A percentile compares a stretch with the other conserved stretches of the same genome.
Conservation (phyloP, 2,113 vertebrate species). For the Cichladusa arquata region DNA sequence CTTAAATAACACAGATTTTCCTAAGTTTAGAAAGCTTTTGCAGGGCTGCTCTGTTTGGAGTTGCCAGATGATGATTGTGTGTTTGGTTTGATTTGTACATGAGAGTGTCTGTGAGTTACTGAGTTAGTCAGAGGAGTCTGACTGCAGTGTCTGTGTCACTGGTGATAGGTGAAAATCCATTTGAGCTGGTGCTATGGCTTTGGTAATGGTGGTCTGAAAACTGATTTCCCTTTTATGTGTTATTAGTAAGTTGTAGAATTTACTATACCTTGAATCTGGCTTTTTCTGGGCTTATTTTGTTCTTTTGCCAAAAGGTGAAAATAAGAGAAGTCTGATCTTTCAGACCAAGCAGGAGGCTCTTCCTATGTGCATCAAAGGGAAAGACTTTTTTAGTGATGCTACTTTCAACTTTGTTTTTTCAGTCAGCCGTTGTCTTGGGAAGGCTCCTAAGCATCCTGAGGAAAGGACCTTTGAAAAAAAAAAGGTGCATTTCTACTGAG, state of each 20-base stretch:
- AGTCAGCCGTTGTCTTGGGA: not conserved
- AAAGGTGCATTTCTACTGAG: not conserved
- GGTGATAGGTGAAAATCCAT: not conserved
- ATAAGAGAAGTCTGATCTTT: not conserved
- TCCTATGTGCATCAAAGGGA: not conserved
- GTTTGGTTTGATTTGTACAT: not conserved
- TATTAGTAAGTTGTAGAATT: not conserved
- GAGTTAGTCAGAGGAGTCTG: not conserved
- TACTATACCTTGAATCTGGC: not conserved
- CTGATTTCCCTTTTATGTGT: not conserved
- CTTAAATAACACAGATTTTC: not conserved
- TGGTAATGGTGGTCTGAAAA: not conserved
- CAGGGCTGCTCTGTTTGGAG: not conserved
- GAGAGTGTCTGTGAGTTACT: not conserved
- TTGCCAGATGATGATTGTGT: not conserved
- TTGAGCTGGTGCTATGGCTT: not conserved
- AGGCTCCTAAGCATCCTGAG: not conserved
- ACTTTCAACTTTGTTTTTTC: not conserved
- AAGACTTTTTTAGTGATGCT: not conserved
- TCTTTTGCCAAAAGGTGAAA: not conserved
- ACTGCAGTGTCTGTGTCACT: not conserved
- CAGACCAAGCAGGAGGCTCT: not conserved
- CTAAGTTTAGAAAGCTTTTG: not conserved
- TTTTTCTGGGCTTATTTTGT: not conserved
- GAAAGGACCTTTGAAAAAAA: not conserved